A percentile compares a stretch with the other conserved stretches of the same genome.
phyloP scores from a whole-genome alignment of 2,113 vertebrate species.

The Oncorhynchus clarkii region DNA sequence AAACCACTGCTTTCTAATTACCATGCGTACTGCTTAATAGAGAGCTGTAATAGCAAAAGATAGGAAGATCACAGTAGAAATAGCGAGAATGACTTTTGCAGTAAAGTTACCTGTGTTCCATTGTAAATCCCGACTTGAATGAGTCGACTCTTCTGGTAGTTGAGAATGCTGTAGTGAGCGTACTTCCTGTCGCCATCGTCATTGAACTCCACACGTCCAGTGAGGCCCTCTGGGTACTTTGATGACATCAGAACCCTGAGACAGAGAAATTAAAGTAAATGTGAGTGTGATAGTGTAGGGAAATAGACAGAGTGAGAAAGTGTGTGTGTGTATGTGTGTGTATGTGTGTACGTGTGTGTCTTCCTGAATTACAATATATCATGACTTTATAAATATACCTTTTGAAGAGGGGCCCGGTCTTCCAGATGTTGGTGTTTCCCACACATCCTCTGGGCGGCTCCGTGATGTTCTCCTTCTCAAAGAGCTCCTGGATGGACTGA shows the following conservation, averaged over 20 bases:
- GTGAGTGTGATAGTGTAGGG: not conserved
- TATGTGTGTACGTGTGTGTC: not conserved
- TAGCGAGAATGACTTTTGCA: no score
- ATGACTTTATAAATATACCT: slow-evolving; percentile 68
- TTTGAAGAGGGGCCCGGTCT: slow-evolving; percentile 96
- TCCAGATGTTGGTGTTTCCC: slow-evolving; percentile 99
- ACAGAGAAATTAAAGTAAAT: not conserved
- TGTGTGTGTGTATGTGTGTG: no score
- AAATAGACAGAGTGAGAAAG: not conserved
- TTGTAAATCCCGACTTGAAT: slow-evolving; percentile 97
- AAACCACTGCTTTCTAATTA: not conserved
- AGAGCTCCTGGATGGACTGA: slow-evolving; percentile 94
- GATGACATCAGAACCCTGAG: slow-evolving; percentile 95
- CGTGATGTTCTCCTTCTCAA: slow-evolving; percentile 98
- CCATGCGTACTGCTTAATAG: not conserved
- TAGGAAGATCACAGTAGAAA: not conserved
- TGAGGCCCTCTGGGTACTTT: slow-evolving; percentile 93
- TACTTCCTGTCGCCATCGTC: slow-evolving; percentile 96
- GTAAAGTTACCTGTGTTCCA: slow-evolving; percentile 82
- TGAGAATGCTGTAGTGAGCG: slow-evolving; percentile 98
- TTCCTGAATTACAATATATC: not conserved
- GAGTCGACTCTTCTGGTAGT: slow-evolving; percentile 94
- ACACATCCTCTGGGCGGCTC: slow-evolving; percentile 94
- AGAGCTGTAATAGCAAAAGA: not conserved
- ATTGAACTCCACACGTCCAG: slow-evolving; percentile 93